Conservation (phyloP, 1,140 invertebrate genomes). For the Camponotus pennsylvanicus region DNA sequence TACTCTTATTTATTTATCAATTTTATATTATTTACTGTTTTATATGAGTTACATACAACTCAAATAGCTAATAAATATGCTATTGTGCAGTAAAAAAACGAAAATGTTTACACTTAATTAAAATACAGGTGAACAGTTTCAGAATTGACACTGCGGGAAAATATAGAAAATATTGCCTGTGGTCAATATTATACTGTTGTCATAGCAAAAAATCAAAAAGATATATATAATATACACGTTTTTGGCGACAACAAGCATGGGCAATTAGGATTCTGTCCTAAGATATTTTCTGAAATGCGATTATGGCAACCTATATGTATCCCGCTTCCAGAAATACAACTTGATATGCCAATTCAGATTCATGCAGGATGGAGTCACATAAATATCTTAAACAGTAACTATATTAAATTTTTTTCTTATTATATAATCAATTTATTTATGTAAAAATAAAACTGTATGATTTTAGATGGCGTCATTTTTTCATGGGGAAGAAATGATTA, state of each 20-base stretch:
- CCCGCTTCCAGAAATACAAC: not conserved
- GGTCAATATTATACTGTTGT: slow-evolving; percentile 92
- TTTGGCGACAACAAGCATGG: slow-evolving; percentile 93
- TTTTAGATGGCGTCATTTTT: slow-evolving; percentile 87
- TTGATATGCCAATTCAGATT: slow-evolving; percentile 72
- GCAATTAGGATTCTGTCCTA: slow-evolving; percentile 88
- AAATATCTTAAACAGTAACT: slow-evolving; percentile 86
- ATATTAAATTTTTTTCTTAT: slow-evolving; percentile 1
- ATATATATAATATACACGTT: slow-evolving; percentile 87
- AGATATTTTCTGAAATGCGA: slow-evolving; percentile 86
- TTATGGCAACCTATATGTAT: slow-evolving; percentile 65
- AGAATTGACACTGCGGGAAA: slow-evolving; percentile 79
- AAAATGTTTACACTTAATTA: slow-evolving; percentile 23
- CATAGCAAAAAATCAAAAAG: slow-evolving; percentile 80
- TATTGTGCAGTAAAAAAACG: not conserved
- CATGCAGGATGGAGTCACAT: slow-evolving; percentile 92
- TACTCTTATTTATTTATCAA: not conserved
- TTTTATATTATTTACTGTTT: slow-evolving; percentile 1
- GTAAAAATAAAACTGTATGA: slow-evolving; percentile 27
- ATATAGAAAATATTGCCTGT: slow-evolving; percentile 88
- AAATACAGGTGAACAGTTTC: slow-evolving; percentile 82
- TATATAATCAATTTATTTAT: slow-evolving; percentile 24
- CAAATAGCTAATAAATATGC: not conserved
- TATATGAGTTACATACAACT: not conserved
- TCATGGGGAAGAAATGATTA: slow-evolving; percentile 94